Conservation (phyloP, 2,113 vertebrate genomes). For the Piprites chloris region DNA sequence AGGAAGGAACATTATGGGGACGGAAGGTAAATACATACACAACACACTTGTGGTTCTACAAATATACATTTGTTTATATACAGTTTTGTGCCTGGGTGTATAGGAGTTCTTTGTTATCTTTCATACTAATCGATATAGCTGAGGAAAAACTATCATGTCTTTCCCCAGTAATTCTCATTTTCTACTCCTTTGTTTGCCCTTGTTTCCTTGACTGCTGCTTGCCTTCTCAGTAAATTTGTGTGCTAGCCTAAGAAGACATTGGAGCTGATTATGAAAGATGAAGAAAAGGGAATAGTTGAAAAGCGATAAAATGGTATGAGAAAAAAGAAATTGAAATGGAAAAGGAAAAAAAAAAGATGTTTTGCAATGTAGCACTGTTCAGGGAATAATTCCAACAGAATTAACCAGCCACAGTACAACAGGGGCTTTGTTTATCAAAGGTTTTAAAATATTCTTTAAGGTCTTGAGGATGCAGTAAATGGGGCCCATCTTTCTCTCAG, state of each 20-base stretch:
- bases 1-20: neutral
- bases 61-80: neutral
- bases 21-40: neutral
- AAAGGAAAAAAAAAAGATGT: neutral
- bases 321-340: constrained; percentile 10
- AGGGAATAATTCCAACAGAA: constrained; percentile 29
- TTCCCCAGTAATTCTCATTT: neutral
- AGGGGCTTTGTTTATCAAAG: neutral
- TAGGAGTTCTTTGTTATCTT: neutral
- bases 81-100: neutral
- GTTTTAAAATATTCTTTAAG: constrained; percentile 2
- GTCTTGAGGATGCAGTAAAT: neutral
- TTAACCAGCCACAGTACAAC: constrained; percentile 5
- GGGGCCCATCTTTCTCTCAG: neutral
- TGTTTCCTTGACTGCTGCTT: neutral
- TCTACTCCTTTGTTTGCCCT: neutral
- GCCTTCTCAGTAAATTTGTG: neutral
- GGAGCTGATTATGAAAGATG: neutral
- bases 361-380: neutral
- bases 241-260: neutral
- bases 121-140: neutral
- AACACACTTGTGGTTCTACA: neutral
- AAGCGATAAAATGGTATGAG: constrained; percentile 27
- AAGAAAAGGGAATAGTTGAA: constrained; percentile 24
- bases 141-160: neutral